Evolutionary conservation across 2,113 vertebrate species (phyloP).

Genomic region (Perca flavescens): DNA sequence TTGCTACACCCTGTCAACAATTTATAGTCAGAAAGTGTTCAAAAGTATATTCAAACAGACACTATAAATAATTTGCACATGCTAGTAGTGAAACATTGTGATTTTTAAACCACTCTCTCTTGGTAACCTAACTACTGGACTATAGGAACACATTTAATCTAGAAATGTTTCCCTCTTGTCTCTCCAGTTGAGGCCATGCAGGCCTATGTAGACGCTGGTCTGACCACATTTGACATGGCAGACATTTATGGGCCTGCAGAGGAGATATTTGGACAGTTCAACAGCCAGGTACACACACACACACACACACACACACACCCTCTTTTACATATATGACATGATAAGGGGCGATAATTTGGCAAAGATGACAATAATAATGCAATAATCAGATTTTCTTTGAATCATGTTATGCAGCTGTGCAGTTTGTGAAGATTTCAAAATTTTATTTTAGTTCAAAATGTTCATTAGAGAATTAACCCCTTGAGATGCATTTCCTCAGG

Average conservation of each 20-base stretch:
- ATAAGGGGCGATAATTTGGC: neutral
- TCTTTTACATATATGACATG: neutral
- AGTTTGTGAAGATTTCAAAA: too few species aligned
- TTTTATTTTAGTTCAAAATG: too few species aligned
- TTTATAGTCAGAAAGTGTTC: too few species aligned
- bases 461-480: too few species aligned
- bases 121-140: too few species aligned
- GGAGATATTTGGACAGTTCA: slow-evolving; percentile 69
- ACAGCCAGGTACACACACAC: slow-evolving; percentile 50
- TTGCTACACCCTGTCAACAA: too few species aligned
- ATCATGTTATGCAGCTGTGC: neutral
- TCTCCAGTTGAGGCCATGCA: slow-evolving; percentile 68
- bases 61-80: neutral
- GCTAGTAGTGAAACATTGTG: neutral
- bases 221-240: slow-evolving; percentile 75
- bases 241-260: slow-evolving; percentile 75
- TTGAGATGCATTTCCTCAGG: too few species aligned
- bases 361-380: neutral
- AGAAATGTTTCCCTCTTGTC: neutral
- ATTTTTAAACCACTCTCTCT: neutral
- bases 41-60: neutral
- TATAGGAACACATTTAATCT: too few species aligned
- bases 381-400: neutral
- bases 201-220: slow-evolving; percentile 60
- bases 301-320: neutral